Evolutionary conservation across 2,888 invertebrate species (phyloP).

Genomic region (Cephus rjabovi): DNA sequence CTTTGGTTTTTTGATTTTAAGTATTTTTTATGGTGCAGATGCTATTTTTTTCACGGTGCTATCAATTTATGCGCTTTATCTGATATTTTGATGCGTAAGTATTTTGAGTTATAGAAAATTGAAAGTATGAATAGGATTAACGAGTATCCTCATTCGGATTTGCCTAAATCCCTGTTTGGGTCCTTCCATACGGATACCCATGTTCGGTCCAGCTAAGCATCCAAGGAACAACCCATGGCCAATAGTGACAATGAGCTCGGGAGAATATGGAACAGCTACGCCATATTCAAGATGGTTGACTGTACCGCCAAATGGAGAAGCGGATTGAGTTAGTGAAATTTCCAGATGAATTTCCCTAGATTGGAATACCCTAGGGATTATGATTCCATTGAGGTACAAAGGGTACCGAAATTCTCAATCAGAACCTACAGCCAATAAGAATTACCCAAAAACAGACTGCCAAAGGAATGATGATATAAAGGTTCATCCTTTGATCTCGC

Average conservation of each 20-base stretch:
- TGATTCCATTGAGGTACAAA: not conserved
- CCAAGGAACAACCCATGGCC: not conserved
- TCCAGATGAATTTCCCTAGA: not conserved
- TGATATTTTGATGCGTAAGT: not conserved
- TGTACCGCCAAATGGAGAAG: not conserved
- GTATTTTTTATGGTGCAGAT: not conserved
- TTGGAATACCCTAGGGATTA: no score
- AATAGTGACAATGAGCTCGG: not conserved
- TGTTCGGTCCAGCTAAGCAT: not conserved
- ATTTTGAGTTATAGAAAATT: not conserved
- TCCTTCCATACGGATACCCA: no score
- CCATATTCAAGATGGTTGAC: not conserved
- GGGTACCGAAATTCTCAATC: not conserved
- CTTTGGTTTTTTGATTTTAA: not conserved
- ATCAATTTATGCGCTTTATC: not conserved
- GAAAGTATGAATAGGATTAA: no score
- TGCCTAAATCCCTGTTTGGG: not conserved
- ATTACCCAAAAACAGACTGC: not conserved
- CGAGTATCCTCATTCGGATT: not conserved
- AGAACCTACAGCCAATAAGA: not conserved
- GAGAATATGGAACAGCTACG: not conserved
- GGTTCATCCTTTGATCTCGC: not conserved
- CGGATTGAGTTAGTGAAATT: not conserved
- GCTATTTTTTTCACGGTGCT: not conserved
- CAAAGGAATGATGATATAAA: not conserved